Evolutionary conservation across 2,888 invertebrate genomes (phyloP).

Genomic region (Fissipunctia ypsillon): DNA sequence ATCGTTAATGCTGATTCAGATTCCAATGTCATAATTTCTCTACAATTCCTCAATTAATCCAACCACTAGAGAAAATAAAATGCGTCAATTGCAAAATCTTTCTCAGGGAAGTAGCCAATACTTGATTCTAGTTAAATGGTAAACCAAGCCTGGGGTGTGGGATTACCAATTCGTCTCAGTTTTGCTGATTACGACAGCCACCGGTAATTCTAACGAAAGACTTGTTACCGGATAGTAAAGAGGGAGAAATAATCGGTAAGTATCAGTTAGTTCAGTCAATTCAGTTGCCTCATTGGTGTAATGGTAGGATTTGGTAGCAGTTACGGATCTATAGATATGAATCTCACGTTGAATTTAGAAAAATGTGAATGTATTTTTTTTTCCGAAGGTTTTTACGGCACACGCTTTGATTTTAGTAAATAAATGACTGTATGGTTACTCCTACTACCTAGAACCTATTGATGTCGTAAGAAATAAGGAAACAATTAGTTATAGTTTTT

Average conservation of each 20-base stretch:
- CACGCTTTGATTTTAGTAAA: neutral
- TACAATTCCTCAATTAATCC: neutral
- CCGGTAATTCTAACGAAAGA: slow-evolving; percentile 56
- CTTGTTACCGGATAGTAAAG: slow-evolving; percentile 57
- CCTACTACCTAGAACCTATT: neutral
- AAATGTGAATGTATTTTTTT: neutral
- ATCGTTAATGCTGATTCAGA: neutral
- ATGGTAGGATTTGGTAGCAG: slow-evolving; percentile 29
- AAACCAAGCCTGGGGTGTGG: slow-evolving; percentile 21
- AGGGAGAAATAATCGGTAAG: slow-evolving; percentile 59
- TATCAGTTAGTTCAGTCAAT: slow-evolving; percentile 38
- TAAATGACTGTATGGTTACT: neutral
- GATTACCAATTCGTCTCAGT: slow-evolving; percentile 65
- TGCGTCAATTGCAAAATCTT: slow-evolving; percentile 29
- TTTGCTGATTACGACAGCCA: slow-evolving; percentile 49
- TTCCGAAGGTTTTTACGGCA: neutral
- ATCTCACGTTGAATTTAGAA: neutral
- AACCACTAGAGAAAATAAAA: neutral
- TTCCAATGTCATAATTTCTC: neutral
- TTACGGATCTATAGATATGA: neutral
- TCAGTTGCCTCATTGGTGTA: slow-evolving; percentile 35
- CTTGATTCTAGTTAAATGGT: slow-evolving; percentile 45
- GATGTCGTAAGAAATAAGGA: neutral
- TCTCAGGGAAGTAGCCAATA: slow-evolving; percentile 40
- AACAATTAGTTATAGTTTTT: too few relatives aligned